Evolutionary conservation across 2,888 invertebrate species (phyloP).

Genomic region (Cactoblastis cactorum): DNA sequence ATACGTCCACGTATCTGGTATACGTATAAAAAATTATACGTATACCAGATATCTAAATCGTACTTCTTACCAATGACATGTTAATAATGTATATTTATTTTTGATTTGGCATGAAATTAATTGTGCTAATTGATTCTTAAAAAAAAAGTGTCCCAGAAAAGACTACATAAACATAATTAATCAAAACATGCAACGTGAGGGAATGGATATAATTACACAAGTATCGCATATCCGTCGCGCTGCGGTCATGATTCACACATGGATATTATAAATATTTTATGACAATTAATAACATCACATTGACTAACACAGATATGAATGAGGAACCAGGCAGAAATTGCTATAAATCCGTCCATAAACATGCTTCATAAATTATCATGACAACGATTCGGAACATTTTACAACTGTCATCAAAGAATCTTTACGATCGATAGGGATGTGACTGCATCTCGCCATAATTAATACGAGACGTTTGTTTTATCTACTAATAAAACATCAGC

Average conservation of each 20-base stretch:
- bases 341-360: slow-evolving; percentile 74
- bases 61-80: too few species aligned
- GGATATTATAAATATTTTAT: background rate
- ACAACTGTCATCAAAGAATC: slow-evolving; percentile 73
- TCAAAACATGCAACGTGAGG: background rate
- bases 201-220: background rate
- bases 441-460: slow-evolving; percentile 70
- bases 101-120: background rate
- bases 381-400: slow-evolving; percentile 76
- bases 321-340: slow-evolving; percentile 47
- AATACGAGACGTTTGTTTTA: slow-evolving; percentile 78
- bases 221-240: background rate
- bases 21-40: too few species aligned
- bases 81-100: background rate
- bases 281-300: background rate
- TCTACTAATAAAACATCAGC: slow-evolving; percentile 72
- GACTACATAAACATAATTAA: background rate
- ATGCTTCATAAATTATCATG: slow-evolving; percentile 77
- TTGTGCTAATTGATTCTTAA: slow-evolving; percentile 21
- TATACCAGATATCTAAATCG: too few species aligned
- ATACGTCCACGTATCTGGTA: too few species aligned
- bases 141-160: background rate
- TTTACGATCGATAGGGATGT: slow-evolving; percentile 73
- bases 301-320: slow-evolving; percentile 15
- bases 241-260: background rate